Evolutionary conservation across 2,113 vertebrate species (phyloP).

Genomic region (Syrmaticus mikado): DNA sequence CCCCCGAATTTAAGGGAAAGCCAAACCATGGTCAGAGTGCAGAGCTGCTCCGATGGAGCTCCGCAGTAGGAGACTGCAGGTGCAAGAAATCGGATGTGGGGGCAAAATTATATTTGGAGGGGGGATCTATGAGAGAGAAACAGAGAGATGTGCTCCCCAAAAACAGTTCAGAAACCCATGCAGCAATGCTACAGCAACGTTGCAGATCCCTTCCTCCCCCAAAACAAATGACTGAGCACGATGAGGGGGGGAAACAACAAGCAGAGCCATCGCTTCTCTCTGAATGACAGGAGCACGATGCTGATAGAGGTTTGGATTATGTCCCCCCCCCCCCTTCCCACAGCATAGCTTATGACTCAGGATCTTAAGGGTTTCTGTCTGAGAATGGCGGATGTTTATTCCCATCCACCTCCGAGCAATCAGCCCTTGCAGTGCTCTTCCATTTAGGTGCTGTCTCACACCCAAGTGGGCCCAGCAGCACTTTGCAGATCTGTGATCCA

Average conservation of each 20-base stretch:
- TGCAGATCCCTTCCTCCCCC: neutral
- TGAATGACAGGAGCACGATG: accelerated
- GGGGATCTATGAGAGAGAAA: neutral
- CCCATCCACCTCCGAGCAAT: neutral
- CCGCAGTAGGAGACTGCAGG: neutral
- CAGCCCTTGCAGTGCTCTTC: neutral
- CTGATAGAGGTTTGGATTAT: neutral
- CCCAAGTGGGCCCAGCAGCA: neutral
- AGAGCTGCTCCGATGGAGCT: accelerated
- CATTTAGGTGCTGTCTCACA: neutral
- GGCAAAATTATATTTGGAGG: neutral
- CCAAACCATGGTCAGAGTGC: too few species aligned
- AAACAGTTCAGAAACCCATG: neutral
- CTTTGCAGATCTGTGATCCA: neutral
- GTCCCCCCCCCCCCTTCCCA: neutral
- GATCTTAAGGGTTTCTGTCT: neutral
- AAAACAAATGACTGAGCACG: neutral
- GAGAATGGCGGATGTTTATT: neutral
- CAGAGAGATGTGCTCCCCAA: neutral
- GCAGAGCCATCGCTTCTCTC: neutral
- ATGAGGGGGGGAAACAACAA: too few species aligned
- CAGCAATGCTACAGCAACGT: neutral
- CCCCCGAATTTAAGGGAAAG: neutral
- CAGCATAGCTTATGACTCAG: neutral
- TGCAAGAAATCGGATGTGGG: neutral